A percentile compares a stretch with the other conserved stretches of the same genome.
These are phyloP conservation scores for Fulmarus glacialis DNA, from an alignment of 2,113 vertebrate genomes.

Conservation along the genomic window DNA sequence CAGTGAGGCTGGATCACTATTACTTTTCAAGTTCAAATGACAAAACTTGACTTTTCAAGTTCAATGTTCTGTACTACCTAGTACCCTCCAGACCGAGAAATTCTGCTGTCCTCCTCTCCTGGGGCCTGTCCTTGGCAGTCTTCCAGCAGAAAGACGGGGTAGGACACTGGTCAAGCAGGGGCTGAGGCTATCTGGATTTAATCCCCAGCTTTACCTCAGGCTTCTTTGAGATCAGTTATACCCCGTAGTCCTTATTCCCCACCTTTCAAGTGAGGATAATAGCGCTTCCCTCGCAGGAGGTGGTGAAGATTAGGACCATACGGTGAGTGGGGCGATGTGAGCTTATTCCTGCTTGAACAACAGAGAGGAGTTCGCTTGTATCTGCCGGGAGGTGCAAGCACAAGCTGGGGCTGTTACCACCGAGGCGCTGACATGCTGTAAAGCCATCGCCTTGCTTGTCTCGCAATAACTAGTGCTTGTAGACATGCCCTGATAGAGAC, in stretches of 20 bases:
- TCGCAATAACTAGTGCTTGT: background rate
- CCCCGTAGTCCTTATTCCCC: background rate
- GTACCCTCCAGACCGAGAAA: background rate
- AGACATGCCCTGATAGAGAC: background rate
- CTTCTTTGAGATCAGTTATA: background rate
- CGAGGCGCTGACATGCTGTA: background rate
- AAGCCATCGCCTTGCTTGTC: background rate
- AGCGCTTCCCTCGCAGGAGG: fast-evolving
- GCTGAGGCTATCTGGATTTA: background rate
- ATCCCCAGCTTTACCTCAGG: background rate
- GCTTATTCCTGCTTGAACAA: background rate
- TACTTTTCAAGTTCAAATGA: background rate
- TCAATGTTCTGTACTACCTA: background rate
- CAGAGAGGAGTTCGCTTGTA: background rate
- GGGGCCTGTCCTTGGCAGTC: background rate
- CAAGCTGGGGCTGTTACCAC: background rate
- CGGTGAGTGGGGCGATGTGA: fast-evolving
- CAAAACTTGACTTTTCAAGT: background rate
- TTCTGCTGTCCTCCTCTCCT: background rate
- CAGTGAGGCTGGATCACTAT: background rate
- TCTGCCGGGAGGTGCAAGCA: background rate
- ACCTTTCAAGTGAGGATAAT: background rate
- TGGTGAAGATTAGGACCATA: background rate
- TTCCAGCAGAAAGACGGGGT: background rate
- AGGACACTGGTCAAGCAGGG: background rate